A percentile compares a stretch with the other conserved stretches of the same genome.
Evolutionary conservation across 2,113 vertebrate genomes (phyloP).

Genomic region (Malurus alboscapulatus): DNA sequence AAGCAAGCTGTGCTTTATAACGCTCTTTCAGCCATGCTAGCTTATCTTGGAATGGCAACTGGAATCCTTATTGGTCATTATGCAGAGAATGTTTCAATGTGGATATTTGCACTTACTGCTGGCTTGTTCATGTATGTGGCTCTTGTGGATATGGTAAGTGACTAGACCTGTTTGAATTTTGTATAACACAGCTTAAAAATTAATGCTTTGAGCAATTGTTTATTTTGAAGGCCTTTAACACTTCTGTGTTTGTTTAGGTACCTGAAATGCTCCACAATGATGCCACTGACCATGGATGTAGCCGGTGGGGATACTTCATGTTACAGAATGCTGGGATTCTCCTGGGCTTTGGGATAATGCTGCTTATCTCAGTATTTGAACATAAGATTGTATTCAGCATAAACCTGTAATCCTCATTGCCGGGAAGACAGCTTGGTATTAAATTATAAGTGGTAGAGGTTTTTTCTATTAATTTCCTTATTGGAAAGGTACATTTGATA

Average conservation of each 20-base stretch:
- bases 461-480: neutral
- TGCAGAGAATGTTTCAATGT: slow-evolving; percentile 92
- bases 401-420: slow-evolving; percentile 74
- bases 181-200: neutral
- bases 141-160: slow-evolving; percentile 97
- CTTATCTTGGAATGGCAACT: slow-evolving; percentile 89
- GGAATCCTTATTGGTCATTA: slow-evolving; percentile 96
- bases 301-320: slow-evolving; percentile 94
- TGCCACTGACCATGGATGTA: slow-evolving; percentile 93
- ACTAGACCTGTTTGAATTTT: neutral
- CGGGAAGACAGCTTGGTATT: neutral
- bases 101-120: slow-evolving; percentile 97
- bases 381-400: slow-evolving; percentile 91
- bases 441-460: slow-evolving; percentile 13
- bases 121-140: slow-evolving; percentile 97
- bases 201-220: neutral
- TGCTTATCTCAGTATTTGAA: slow-evolving; percentile 94
- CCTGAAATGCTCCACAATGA: slow-evolving; percentile 98
- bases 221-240: neutral
- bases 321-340: slow-evolving; percentile 96
- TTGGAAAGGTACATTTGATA: neutral
- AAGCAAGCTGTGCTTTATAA: slow-evolving; percentile 95
- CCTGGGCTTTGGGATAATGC: slow-evolving; percentile 94
- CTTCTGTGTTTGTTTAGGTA: slow-evolving; percentile 74
- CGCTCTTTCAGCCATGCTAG: slow-evolving; percentile 90